Evolutionary conservation across 2,113 vertebrate species (phyloP), one percentile per base, ranked within the genome.

Genomic region (Ranitomeya variabilis): DNA sequence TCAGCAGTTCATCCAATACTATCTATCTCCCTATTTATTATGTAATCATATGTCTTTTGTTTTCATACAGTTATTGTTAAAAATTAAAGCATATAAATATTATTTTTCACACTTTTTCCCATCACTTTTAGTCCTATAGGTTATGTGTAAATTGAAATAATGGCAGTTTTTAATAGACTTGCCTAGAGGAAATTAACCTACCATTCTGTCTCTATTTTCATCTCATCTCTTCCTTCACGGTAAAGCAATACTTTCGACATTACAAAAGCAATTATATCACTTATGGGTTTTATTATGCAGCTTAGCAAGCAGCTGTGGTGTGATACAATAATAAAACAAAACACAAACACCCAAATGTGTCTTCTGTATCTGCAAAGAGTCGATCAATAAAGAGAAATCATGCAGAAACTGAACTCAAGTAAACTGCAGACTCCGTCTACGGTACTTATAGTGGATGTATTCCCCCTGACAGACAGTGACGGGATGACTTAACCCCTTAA

Each of bases 231-330:
- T 60, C 79, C 57, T 55, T 59, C 14, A 21, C 52, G 18, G 0
- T 67, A 52, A 52, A n/a, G 19, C 64, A n/a, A 14, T 69, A 83
- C 69, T 54, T 45, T 83, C 45, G 67, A n/a, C 78, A 80, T 57
- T 60, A 60, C 78, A 80, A 60, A 59, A 80, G 54, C 78, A 80
- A 80, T 80, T 80, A 80, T 80, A 80, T 80, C 55, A 80, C 78
- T 80, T 74, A 18, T 19, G 71, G 16, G 14, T 74, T 73, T 80
- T 80, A 80, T 80, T 80, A 80, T 80, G 78, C 23, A 13, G 78
- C 55, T 78, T 12, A 54, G 54, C n/a, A 60, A 18, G 55, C 78
- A 80, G 54, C n/a, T 80, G 76, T 57, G 54, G 54, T 80, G n/a
- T 60, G 54, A 80, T 80, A 80, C 55, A 23, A 80, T 59, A 59